Base-by-base conservation (phyloP, 2,113 vertebrate genomes). In the Atractosteus spatula region DNA sequence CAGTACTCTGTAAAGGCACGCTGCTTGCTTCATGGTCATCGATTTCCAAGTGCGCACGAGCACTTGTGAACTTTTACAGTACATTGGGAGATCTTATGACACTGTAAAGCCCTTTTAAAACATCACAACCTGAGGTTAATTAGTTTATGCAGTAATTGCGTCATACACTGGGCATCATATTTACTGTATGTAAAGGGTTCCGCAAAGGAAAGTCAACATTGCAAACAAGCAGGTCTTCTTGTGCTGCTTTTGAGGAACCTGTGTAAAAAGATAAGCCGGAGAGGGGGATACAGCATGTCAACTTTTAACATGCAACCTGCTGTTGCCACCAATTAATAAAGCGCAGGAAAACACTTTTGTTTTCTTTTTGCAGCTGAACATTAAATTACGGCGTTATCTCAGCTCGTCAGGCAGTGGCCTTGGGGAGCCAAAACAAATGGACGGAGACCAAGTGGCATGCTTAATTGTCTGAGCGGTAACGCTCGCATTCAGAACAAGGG, bases 301-400 rank as follows among this genome's bases (percentile, higher is more conserved):
- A 41, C 72, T 59, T 87, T 81, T 76, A 81, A 83, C 71, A 74
- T 84, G 85, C 83, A 91, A 89, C 82, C 80, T 83, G 78, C 86
- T 88, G 85, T 71, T 82, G 79, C 70, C 78, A 84, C 87, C 85
- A 82, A 89, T 93, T 94, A 92, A 90, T 91, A 92, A 71, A 85
- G 85, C 82, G 66, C 87, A 93, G 95, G 94, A 96, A 29, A 96
- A 88, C 81, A 83, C 69, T 82, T 90, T 89, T 91, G 93, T 90
- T 94, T 93, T 91, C 85, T 87, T 86, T 92, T 82, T 84, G 88
- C 71, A 86, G 88, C 87, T 82, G 84, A 93, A 92, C 85, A 88
- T 92, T 83, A 92, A 92, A 92, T 92, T 86, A 85, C 76, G 74
- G 76, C 86, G 87, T 97, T 97, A 96, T 97, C 96, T 95, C 86